These are phyloP conservation scores for Galerucella pusilla DNA, from an alignment of 2,888 invertebrate genomes.

Conservation along the genomic window DNA sequence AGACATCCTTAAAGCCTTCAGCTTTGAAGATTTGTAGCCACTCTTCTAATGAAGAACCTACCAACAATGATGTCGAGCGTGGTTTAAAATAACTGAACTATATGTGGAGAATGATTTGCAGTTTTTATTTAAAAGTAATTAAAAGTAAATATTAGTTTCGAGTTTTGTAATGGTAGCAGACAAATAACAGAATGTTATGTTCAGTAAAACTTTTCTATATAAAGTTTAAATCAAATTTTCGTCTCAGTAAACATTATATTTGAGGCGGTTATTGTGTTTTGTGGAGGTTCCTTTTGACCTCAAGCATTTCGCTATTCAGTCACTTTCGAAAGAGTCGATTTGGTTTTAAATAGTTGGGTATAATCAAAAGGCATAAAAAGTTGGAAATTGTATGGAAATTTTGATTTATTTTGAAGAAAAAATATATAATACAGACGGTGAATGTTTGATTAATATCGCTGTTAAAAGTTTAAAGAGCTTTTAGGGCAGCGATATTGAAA, in stretches of 20 bases:
- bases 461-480: neutral
- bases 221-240: neutral
- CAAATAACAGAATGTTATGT: neutral
- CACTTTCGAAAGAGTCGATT: neutral
- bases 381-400: neutral
- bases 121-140: neutral
- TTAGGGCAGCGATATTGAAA: neutral
- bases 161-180: too few relatives aligned
- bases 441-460: neutral
- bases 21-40: too few relatives aligned
- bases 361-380: neutral
- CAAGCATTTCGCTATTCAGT: slow-evolving; percentile 1
- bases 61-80: too few relatives aligned
- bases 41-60: too few relatives aligned
- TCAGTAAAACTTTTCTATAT: neutral
- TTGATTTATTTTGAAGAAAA: neutral
- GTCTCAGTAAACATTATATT: neutral
- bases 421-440: neutral
- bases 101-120: neutral
- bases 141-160: too few relatives aligned
- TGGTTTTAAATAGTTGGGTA: neutral
- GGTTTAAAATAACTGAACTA: too few relatives aligned
- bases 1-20: too few relatives aligned
- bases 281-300: neutral
- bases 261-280: neutral